Percentiles rank a stretch among this genome's conserved stretches.
Evolutionary conservation across 2,888 invertebrate genomes (phyloP).

Genomic region (Chymomyza caudatula): DNA sequence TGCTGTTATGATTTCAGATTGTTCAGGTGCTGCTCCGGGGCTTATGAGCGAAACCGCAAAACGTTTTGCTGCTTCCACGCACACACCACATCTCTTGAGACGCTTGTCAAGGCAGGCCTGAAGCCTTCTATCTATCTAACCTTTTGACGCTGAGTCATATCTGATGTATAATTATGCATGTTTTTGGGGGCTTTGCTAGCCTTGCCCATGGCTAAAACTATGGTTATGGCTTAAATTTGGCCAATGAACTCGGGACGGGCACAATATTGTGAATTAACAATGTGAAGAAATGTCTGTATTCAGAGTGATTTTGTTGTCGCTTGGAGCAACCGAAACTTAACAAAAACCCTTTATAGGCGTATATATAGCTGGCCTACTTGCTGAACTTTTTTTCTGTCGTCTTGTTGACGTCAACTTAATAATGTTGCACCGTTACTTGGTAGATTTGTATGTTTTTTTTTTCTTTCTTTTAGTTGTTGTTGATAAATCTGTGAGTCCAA

Average conservation of each 20-base stretch:
- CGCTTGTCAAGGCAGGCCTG: background rate
- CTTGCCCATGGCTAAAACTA: background rate
- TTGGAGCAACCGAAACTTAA: background rate
- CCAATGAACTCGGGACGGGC: background rate
- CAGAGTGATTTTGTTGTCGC: too few species aligned
- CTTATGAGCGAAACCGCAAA: background rate
- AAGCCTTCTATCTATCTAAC: background rate
- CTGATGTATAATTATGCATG: background rate
- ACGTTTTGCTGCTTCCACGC: background rate
- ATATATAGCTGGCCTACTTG: background rate
- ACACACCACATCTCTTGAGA: background rate
- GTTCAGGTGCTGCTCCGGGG: background rate
- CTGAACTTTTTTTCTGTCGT: background rate
- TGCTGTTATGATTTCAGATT: background rate
- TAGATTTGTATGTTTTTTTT: constrained; percentile 3
- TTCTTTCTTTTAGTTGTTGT: constrained; percentile 35
- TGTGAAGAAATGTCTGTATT: background rate
- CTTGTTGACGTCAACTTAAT: background rate
- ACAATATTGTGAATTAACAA: background rate
- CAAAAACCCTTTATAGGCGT: background rate
- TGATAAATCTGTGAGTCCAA: constrained; percentile 39
- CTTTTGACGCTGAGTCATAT: background rate
- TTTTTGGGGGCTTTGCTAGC: background rate
- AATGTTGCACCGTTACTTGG: background rate
- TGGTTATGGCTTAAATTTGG: background rate